A percentile compares a stretch with the other conserved stretches of the same genome.
Conservation (phyloP, 2,888 invertebrate genomes). For the Hemistola chrysoprasaria region DNA sequence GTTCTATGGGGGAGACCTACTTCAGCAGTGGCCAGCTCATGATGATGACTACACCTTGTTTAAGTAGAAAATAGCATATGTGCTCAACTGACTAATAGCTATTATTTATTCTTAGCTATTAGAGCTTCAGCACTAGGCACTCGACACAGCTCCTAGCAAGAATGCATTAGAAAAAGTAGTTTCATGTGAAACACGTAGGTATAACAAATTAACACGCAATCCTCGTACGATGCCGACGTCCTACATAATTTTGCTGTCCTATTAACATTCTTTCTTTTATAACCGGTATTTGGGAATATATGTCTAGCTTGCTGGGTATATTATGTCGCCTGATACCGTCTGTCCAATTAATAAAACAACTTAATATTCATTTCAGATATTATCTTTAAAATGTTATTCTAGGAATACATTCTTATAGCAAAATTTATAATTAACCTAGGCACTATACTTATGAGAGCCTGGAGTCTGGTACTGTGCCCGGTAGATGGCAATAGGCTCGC, state of each 20-base stretch:
- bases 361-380: conserved; percentile 18
- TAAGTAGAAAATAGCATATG: too few species aligned
- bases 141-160: background rate
- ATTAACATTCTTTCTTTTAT: conserved; percentile 52
- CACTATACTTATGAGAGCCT: too few species aligned
- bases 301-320: conserved; percentile 17
- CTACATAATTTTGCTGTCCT: conserved; percentile 47
- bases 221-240: conserved; percentile 44
- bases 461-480: too few species aligned
- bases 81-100: too few species aligned
- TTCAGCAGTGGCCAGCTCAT: too few species aligned
- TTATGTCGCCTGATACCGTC: conserved; percentile 15
- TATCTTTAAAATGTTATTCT: conserved; percentile 12
- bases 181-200: conserved; percentile 41
- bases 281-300: conserved; percentile 39
- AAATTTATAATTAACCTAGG: too few species aligned
- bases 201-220: conserved; percentile 39
- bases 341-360: conserved; percentile 20
- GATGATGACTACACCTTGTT: too few species aligned
- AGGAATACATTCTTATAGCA: conserved; percentile 14
- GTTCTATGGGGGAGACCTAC: too few species aligned
- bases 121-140: too few species aligned
- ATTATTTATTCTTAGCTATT: too few species aligned
- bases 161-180: conserved; percentile 21
- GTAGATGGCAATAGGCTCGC: too few species aligned